Evolutionary conservation across 2,888 invertebrate genomes (phyloP), one percentile per base, ranked within the genome.

Genomic region (Thymelicus acteon): DNA sequence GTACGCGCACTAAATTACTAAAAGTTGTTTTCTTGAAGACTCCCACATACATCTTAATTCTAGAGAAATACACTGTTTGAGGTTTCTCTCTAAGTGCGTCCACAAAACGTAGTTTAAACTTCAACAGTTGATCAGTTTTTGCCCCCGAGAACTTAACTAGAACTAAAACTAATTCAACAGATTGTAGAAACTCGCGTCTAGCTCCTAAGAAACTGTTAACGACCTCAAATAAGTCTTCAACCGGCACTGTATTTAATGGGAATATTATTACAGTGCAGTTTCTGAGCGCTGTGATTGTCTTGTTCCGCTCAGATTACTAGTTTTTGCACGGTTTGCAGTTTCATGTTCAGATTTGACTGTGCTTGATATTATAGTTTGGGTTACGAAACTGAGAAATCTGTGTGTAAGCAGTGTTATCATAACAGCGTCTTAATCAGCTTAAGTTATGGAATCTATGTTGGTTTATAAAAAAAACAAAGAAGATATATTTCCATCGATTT

Each of bases 151-250:
- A 72, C 72, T 71, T 71, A 73, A 72, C 71, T 73, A 57, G 63
- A 76, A 76, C 73, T 75, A 68, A 69, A 62, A 69, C 72, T 69
- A 73, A 73, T 67, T 71, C 62, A 69, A 74, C 74, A 75, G 64
- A 74, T 72, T 71, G 71, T 60, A 71, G 58, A 73, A 76, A 73
- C 73, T 73, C 65, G 52, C 61, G 15, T 4, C 62, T 62, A 57
- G 47, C 39, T 54, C 54, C 68, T 68, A 62, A 68, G 68, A 69
- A 69, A 68, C 68, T 47, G 54, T 39, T 69, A 69, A 62, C 68
- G 68, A 57, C 57, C 62, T 63, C 37, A 37, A 60, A 61, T 54
- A 60, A 49, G 13, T 52, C 61, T 61, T 61, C 68, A 57, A 63
- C 57, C 63, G 15, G 24, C 31, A 40, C n/a, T 61, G 37, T 47